Percentiles rank a stretch among this genome's conserved stretches.
These are phyloP conservation scores for Anniella stebbinsi DNA, from an alignment of 2,797 vertebrate genomes.

Conservation along the genomic window DNA sequence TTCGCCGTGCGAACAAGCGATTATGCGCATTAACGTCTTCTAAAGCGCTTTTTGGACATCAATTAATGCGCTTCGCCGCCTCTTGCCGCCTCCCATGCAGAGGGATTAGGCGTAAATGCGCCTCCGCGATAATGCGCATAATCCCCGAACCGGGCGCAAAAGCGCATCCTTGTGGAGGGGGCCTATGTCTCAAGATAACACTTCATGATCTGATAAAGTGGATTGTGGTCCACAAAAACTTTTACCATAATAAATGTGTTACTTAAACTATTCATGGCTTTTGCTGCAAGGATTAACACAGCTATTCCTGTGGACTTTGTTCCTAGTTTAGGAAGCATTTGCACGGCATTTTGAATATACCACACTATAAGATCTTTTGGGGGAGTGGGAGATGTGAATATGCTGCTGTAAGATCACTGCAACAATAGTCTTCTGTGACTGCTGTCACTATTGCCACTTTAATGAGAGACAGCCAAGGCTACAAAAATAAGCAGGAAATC, in stretches of 20 bases:
- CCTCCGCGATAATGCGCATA: too few species aligned
- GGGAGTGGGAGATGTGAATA: background rate
- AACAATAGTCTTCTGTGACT: background rate
- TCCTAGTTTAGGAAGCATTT: background rate
- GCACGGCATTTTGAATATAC: background rate
- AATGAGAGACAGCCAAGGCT: background rate
- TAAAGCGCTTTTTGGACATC: too few species aligned
- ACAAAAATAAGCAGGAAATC: background rate
- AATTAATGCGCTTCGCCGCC: too few species aligned
- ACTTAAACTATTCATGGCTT: background rate
- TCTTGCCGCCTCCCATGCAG: too few species aligned
- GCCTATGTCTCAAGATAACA: background rate
- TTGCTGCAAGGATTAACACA: too few species aligned
- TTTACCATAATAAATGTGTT: background rate
- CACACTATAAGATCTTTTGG: background rate
- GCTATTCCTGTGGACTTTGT: too few species aligned
- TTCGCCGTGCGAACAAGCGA: too few species aligned
- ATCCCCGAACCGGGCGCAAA: too few species aligned
- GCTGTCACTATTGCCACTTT: background rate
- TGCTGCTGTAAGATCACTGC: background rate
- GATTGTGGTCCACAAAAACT: background rate
- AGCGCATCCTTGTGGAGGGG: too few species aligned
- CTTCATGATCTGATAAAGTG: background rate
- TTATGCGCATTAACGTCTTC: too few species aligned
- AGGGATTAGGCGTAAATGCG: too few species aligned